A percentile compares a stretch with the other conserved stretches of the same genome.
Evolutionary conservation across 2,797 vertebrate genomes (phyloP).

Genomic region (Zalophus californianus): DNA sequence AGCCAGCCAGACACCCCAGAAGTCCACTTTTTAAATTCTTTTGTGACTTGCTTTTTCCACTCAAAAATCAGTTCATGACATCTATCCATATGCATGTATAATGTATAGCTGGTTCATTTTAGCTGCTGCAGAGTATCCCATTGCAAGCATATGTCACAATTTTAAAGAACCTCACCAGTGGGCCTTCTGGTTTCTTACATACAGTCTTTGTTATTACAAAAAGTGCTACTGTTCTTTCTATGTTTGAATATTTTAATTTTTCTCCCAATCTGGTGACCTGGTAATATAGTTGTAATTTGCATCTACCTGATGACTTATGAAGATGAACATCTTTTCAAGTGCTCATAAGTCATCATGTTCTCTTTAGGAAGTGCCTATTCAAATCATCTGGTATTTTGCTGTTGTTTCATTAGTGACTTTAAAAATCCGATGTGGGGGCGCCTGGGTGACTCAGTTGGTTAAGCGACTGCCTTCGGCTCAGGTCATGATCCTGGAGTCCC

Average conservation of each 20-base stretch:
- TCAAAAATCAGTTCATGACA: background rate
- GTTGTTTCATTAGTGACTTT: background rate
- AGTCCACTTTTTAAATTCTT: background rate
- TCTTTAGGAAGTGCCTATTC: background rate
- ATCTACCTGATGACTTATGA: conserved; percentile 2
- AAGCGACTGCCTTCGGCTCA: no score
- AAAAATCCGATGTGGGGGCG: background rate
- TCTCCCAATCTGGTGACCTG: background rate
- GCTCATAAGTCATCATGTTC: background rate
- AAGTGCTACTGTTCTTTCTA: background rate
- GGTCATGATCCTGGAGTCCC: no score
- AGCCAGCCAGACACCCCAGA: background rate
- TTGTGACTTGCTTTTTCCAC: background rate
- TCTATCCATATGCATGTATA: fast-evolving
- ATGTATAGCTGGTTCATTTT: background rate
- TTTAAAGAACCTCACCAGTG: background rate
- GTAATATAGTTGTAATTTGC: background rate
- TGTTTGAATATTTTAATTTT: conserved; percentile 40
- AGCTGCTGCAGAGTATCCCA: background rate
- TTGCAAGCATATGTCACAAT: background rate
- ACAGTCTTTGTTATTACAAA: conserved; percentile 21
- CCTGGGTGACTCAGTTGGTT: no score
- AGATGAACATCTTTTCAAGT: background rate
- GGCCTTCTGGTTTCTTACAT: background rate
- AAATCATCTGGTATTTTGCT: background rate